Conservation (phyloP, 2,888 invertebrate genomes). For the Trachelus troglodyta region DNA sequence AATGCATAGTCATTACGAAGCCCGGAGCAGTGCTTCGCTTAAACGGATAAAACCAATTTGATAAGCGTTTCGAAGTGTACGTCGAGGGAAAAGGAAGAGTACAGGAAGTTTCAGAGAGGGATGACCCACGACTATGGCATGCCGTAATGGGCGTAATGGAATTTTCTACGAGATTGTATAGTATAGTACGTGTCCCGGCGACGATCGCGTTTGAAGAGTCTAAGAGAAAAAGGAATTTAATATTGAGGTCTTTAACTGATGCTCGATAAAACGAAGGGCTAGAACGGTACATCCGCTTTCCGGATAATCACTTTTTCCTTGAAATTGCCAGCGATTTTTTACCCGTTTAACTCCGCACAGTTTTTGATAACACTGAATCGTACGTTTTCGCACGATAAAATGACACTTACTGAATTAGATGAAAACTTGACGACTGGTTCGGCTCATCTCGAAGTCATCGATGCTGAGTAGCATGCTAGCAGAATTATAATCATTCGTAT, state of each 20-base stretch:
- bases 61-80: slow-evolving; percentile 47
- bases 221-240: slow-evolving; percentile 20
- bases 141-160: slow-evolving; percentile 18
- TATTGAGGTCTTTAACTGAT: slow-evolving; percentile 9
- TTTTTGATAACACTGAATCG: not conserved
- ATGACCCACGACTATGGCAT: not conserved
- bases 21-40: slow-evolving; percentile 53
- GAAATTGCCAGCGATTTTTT: not conserved
- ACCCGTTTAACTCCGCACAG: not conserved
- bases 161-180: slow-evolving; percentile 22
- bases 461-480: slow-evolving; percentile 61
- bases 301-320: not conserved
- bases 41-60: slow-evolving; percentile 60
- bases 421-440: slow-evolving; percentile 62
- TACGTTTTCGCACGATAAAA: not conserved
- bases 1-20: slow-evolving; percentile 6
- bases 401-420: slow-evolving; percentile 39
- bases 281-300: not conserved
- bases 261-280: not conserved
- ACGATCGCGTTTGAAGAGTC: slow-evolving; percentile 8
- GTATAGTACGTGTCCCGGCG: not conserved
- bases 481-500: slow-evolving; percentile 53
- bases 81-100: not conserved
- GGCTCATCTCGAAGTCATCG: slow-evolving; percentile 62
- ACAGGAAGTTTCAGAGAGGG: not conserved